Evolutionary conservation across 2,113 vertebrate genomes (phyloP).

Genomic region (Sitta europaea): DNA sequence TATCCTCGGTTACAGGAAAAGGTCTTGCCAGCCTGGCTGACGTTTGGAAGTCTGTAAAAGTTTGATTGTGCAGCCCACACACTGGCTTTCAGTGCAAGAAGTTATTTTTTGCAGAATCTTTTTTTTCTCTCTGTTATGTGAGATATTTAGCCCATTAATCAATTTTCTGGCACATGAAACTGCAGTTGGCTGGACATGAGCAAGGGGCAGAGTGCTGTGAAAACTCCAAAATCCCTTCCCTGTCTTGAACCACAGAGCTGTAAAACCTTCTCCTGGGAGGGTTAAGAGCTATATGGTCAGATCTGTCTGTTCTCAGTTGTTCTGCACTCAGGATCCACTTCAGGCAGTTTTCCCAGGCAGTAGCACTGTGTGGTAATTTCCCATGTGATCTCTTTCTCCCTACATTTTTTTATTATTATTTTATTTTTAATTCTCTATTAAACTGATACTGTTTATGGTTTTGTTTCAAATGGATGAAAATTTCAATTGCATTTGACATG

Average conservation of each 20-base stretch:
- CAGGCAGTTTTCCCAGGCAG: neutral
- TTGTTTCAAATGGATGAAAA: neutral
- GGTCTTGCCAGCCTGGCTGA: neutral
- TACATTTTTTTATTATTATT: neutral
- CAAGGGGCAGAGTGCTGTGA: neutral
- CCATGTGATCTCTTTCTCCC: neutral
- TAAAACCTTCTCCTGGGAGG: neutral
- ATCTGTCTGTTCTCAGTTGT: neutral
- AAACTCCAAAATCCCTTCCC: neutral
- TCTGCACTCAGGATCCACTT: neutral
- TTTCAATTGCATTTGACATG: neutral
- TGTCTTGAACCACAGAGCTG: neutral
- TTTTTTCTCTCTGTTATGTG: neutral
- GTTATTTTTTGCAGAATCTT: neutral
- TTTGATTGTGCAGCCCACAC: neutral
- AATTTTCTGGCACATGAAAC: neutral
- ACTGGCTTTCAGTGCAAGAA: neutral
- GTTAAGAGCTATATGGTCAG: neutral
- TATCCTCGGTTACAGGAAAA: neutral
- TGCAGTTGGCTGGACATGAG: neutral
- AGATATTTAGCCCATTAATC: neutral
- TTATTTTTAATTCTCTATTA: neutral
- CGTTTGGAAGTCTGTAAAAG: neutral
- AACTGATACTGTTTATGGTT: neutral
- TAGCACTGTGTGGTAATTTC: neutral